These are phyloP conservation scores for Aplochiton taeniatus DNA, from an alignment of 2,797 vertebrate species.

Conservation along the genomic window DNA sequence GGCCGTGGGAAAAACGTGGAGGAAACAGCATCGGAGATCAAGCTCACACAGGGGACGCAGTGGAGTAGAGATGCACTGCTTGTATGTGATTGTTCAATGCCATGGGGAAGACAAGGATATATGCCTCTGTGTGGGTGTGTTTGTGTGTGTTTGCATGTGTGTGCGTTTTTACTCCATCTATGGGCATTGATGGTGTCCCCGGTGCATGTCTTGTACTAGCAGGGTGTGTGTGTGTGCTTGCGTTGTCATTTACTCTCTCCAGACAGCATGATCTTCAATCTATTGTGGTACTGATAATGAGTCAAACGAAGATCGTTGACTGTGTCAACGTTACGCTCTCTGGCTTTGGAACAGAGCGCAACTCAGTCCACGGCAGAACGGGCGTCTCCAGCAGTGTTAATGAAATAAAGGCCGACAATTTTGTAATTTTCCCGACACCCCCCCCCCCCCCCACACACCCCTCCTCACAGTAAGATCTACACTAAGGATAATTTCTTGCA, in stretches of 20 bases:
- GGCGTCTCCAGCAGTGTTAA: slow-evolving; percentile 9
- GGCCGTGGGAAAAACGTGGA: background rate
- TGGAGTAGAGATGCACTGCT: background rate
- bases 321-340: background rate
- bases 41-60: background rate
- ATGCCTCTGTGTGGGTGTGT: background rate
- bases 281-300: background rate
- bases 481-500: slow-evolving; percentile 43
- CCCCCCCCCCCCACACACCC: background rate
- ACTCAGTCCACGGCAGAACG: slow-evolving; percentile 15
- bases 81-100: slow-evolving; percentile 1
- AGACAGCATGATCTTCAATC: background rate
- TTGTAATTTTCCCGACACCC: slow-evolving; percentile 34
- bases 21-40: background rate
- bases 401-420: slow-evolving; percentile 9
- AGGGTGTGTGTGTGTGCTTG: slow-evolving; percentile 1
- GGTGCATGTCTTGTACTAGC: background rate
- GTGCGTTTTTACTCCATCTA: background rate
- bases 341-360: background rate
- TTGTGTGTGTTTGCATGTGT: background rate
- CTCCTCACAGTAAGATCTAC: slow-evolving; percentile 44
- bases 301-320: background rate
- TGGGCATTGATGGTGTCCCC: background rate
- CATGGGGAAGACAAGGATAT: background rate
- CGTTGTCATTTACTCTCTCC: background rate